Evolutionary conservation across 2,113 vertebrate species (phyloP).

Genomic region (Carettochelys insculpta): DNA sequence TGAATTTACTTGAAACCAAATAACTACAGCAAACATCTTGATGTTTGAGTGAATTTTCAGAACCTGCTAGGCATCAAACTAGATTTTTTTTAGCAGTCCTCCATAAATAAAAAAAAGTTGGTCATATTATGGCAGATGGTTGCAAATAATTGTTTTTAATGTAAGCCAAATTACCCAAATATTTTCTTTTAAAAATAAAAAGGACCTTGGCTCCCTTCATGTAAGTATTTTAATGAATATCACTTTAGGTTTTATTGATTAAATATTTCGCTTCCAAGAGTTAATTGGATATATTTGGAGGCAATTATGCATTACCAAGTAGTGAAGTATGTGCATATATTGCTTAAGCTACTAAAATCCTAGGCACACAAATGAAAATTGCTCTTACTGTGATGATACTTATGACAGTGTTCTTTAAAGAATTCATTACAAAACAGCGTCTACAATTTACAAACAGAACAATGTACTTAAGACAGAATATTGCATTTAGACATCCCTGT

Average conservation of each 20-base stretch:
- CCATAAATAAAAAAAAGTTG: neutral
- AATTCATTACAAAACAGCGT: neutral
- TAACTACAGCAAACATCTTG: neutral
- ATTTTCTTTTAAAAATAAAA: neutral
- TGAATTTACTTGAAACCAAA: neutral
- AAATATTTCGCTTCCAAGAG: neutral
- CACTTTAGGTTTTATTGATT: neutral
- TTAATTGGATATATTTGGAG: neutral
- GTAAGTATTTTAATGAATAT: neutral
- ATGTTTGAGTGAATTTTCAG: neutral
- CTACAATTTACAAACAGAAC: neutral
- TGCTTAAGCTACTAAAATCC: neutral
- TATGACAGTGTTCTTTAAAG: neutral
- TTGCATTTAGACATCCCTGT: neutral
- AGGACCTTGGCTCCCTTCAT: neutral
- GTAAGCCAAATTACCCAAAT: neutral
- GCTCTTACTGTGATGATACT: neutral
- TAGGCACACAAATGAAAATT: neutral
- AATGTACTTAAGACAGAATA: neutral
- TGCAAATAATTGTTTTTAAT: neutral
- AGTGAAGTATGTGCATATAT: neutral
- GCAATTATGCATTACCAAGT: neutral
- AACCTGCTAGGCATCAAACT: neutral
- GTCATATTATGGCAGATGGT: neutral
- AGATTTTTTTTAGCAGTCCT: neutral